These are phyloP conservation scores for Caenorhabditis zanzibari DNA, from an alignment of 2,888 invertebrate genomes.

Conservation along the genomic window DNA sequence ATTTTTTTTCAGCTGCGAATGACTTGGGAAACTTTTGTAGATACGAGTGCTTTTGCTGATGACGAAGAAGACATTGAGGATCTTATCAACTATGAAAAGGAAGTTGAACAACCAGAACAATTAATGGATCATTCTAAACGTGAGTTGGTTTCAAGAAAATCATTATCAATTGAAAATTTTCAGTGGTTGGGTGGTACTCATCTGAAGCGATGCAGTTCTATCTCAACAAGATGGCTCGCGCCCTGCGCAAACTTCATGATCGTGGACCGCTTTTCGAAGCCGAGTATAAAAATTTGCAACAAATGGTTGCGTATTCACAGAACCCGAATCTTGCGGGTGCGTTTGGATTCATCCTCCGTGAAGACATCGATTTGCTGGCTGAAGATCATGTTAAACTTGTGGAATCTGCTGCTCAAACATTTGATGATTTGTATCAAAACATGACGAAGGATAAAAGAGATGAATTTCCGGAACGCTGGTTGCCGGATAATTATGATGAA, in stretches of 20 bases:
- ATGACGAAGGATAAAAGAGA: conserved; percentile 4
- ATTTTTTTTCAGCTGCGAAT: conserved; percentile 35
- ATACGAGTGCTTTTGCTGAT: neutral
- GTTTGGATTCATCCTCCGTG: conserved; percentile 27
- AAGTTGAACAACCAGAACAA: conserved; percentile 17
- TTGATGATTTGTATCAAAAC: conserved; percentile 17
- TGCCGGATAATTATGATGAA: too few relatives aligned
- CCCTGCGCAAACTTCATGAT: conserved; percentile 49
- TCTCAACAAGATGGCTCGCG: conserved; percentile 47
- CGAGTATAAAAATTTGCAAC: conserved; percentile 33
- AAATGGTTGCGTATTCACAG: conserved; percentile 28
- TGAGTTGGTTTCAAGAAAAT: neutral
- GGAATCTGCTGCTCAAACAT: conserved; percentile 22
- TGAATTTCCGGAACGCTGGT: too few relatives aligned
- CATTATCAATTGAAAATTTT: neutral
- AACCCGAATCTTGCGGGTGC: conserved; percentile 18
- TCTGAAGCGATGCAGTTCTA: conserved; percentile 49
- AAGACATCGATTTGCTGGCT: neutral
- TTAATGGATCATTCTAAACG: conserved; percentile 33
- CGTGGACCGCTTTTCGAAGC: conserved; percentile 21
- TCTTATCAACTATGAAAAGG: conserved; percentile 5
- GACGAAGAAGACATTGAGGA: conserved; percentile 22
- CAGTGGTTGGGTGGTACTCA: conserved; percentile 51
- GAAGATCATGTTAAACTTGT: neutral
- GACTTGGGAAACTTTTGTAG: conserved; percentile 23